Conservation (phyloP, 2,888 invertebrate genomes). For the Orchestes rusci region DNA sequence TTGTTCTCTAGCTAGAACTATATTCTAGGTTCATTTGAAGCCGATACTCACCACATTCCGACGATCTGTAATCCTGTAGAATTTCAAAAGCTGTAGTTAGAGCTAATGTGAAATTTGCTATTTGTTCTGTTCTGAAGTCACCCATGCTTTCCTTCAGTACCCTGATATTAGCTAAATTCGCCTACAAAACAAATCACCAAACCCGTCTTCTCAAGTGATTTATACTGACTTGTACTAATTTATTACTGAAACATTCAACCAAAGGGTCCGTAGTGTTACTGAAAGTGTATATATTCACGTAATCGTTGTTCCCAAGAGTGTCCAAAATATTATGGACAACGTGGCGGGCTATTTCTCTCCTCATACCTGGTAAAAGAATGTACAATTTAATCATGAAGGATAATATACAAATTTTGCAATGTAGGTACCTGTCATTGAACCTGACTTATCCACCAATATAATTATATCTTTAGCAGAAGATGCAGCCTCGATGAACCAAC, state of each 20-base stretch:
- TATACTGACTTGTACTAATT: conserved; percentile 73
- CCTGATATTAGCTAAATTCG: conserved; percentile 76
- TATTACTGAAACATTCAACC: conserved; percentile 83
- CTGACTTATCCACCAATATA: conserved; percentile 54
- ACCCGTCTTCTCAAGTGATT: background rate
- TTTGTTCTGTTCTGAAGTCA: conserved; percentile 71
- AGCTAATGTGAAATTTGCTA: conserved; percentile 91
- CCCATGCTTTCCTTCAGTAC: conserved; percentile 76
- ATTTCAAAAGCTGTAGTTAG: conserved; percentile 85
- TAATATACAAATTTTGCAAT: background rate
- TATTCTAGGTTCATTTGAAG: background rate
- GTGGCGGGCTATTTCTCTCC: conserved; percentile 84
- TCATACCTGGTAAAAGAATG: conserved; percentile 50
- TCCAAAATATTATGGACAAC: conserved; percentile 86
- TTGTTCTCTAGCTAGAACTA: too few relatives aligned
- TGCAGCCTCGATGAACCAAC: conserved; percentile 97
- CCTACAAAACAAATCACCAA: conserved; percentile 53
- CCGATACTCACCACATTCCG: conserved; percentile 35
- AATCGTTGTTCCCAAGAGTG: conserved; percentile 95
- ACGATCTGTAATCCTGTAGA: conserved; percentile 46
- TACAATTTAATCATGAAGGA: background rate
- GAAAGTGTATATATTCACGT: conserved; percentile 93
- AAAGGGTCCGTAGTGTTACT: conserved; percentile 72
- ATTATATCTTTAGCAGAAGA: conserved; percentile 92
- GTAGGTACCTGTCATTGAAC: conserved; percentile 20